These are phyloP conservation scores for Lithobates sylvaticus DNA, from an alignment of 2,797 vertebrate species.

Conservation along the genomic window DNA sequence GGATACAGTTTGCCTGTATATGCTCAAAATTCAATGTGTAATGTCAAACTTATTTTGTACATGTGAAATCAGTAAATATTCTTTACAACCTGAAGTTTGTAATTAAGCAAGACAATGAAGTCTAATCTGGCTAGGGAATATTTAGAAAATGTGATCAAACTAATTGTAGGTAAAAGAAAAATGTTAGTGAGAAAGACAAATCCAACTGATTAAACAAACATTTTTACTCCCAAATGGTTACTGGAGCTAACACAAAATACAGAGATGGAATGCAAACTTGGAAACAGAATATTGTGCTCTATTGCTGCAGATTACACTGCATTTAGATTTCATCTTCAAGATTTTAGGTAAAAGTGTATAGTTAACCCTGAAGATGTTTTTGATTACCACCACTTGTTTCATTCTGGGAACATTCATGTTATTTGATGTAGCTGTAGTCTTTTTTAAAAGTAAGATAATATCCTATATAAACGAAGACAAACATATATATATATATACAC, in stretches of 20 bases:
- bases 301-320: neutral
- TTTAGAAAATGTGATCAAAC: conserved; percentile 60
- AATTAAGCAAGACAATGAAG: conserved; percentile 32
- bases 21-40: neutral
- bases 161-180: conserved; percentile 24
- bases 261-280: neutral
- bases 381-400: conserved; percentile 61
- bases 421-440: too few relatives aligned
- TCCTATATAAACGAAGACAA: too few relatives aligned
- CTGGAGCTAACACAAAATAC: conserved; percentile 10
- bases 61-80: conserved; percentile 13
- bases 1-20: neutral
- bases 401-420: conserved; percentile 34
- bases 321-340: conserved; percentile 24
- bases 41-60: conserved; percentile 9
- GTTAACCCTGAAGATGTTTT: conserved; percentile 65
- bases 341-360: conserved; percentile 33
- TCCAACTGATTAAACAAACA: conserved; percentile 52
- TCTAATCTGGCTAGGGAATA: conserved; percentile 47
- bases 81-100: too few relatives aligned
- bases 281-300: neutral
- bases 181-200: conserved; percentile 19
- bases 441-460: too few relatives aligned
- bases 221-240: conserved; percentile 4
- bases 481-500: too few relatives aligned